Conservation (phyloP, 1,140 invertebrate species). For the Anastatus disparis region DNA sequence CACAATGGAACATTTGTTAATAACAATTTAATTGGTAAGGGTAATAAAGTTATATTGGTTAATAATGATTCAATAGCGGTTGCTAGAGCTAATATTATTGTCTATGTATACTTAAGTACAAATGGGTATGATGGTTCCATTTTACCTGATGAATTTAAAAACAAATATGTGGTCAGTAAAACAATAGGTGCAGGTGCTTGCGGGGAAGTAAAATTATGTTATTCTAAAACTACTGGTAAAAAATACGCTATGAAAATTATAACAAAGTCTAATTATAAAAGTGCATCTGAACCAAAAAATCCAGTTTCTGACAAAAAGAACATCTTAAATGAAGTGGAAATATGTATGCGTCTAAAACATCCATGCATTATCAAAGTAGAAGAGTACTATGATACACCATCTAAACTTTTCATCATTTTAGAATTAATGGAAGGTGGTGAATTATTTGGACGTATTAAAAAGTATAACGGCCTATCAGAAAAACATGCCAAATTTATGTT, state of each 20-base stretch:
- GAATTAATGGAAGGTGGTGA: slow-evolving; percentile 92
- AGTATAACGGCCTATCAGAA: slow-evolving; percentile 70
- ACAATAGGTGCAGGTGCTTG: slow-evolving; percentile 82
- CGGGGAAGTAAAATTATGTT: slow-evolving; percentile 68
- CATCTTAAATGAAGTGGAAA: slow-evolving; percentile 84
- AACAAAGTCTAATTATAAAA: slow-evolving; percentile 72
- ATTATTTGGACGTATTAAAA: slow-evolving; percentile 77
- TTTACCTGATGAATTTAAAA: slow-evolving; percentile 71
- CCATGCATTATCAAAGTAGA: slow-evolving; percentile 79
- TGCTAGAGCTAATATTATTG: slow-evolving; percentile 64
- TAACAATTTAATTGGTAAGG: slow-evolving; percentile 71
- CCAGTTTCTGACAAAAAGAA: slow-evolving; percentile 71
- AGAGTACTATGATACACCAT: slow-evolving; percentile 79
- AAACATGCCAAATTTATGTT: slow-evolving; percentile 79
- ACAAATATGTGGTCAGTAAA: slow-evolving; percentile 78
- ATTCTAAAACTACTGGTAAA: slow-evolving; percentile 68
- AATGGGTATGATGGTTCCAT: slow-evolving; percentile 70
- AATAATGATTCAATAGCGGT: slow-evolving; percentile 73
- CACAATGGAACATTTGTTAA: slow-evolving; percentile 82
- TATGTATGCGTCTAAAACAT: slow-evolving; percentile 78
- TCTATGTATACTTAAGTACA: slow-evolving; percentile 78
- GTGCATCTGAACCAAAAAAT: slow-evolving; percentile 62
- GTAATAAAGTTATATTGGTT: slow-evolving; percentile 65
- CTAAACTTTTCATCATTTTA: slow-evolving; percentile 82
- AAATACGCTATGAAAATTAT: slow-evolving; percentile 88